phyloP scores from a whole-genome alignment of 2,797 vertebrate species.

The Amblyraja radiata region DNA sequence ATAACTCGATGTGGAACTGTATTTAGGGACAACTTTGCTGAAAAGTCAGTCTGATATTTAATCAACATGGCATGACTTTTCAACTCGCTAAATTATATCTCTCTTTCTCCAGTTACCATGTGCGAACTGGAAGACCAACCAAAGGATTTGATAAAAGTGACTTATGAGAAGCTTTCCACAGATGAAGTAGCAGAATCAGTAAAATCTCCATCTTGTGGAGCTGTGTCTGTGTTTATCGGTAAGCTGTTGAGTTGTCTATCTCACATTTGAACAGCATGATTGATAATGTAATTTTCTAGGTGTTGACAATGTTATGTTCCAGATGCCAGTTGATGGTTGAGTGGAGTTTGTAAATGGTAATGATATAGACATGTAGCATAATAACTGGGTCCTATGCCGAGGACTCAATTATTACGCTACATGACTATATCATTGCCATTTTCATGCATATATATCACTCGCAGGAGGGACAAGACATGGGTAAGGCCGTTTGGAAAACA shows the following conservation, averaged over 20 bases:
- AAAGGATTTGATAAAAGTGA: conserved; percentile 67
- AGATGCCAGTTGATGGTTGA: not conserved
- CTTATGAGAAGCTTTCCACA: conserved; percentile 64
- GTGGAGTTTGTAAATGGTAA: too few species aligned
- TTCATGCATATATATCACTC: not conserved
- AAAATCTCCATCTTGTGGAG: conserved; percentile 71
- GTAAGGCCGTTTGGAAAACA: not conserved
- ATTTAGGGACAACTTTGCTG: not conserved
- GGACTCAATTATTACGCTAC: too few species aligned
- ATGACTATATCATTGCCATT: not conserved
- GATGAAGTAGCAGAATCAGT: conserved; percentile 68
- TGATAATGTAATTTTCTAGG: too few species aligned
- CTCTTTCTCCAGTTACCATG: conserved; percentile 45
- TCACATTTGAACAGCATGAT: not conserved
- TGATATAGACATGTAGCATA: too few species aligned
- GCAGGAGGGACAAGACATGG: not conserved
- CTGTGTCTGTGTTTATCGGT: conserved; percentile 82
- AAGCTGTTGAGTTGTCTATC: conserved; percentile 53
- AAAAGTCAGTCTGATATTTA: not conserved
- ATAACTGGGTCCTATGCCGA: too few species aligned
- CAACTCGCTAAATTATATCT: not conserved
- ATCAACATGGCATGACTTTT: not conserved
- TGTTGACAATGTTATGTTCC: not conserved
- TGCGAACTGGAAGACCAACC: conserved; percentile 48
- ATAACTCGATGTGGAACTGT: not conserved